phyloP scores from a whole-genome alignment of 92 coral and sea anemone species.

The Isaurus tuberculatus region DNA sequence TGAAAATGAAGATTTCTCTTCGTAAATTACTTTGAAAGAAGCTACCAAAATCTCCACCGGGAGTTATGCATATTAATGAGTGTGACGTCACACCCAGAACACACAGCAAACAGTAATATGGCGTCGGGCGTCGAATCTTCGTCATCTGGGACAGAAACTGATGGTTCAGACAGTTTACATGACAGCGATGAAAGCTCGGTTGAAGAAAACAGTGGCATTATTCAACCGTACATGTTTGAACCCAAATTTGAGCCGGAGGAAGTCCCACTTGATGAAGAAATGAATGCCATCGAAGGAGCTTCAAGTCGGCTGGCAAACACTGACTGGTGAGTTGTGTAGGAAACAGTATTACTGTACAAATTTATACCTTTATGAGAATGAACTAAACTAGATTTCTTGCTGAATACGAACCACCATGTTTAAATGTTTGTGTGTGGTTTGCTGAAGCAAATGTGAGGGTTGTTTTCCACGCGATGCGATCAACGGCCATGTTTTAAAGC shows the following conservation, averaged over 20 bases:
- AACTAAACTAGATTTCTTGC: slow-evolving; percentile 4
- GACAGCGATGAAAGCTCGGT: slow-evolving; percentile 3
- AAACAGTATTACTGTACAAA: not conserved
- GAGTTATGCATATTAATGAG: not conserved
- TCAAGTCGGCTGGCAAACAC: slow-evolving; percentile 11
- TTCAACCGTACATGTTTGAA: slow-evolving; percentile 9
- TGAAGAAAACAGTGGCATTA: not conserved
- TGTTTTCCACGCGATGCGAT: not conserved
- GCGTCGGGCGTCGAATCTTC: not conserved
- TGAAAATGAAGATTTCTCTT: too few species aligned
- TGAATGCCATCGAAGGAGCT: not conserved
- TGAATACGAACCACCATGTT: not conserved
- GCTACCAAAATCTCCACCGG: not conserved
- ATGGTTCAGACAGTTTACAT: slow-evolving; percentile 8
- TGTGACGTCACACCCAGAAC: slow-evolving; percentile 21
- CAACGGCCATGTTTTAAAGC: not conserved
- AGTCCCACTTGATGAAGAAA: not conserved
- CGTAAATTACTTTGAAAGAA: too few species aligned
- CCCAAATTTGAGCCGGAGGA: not conserved
- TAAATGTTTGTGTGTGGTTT: not conserved
- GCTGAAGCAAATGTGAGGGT: not conserved
- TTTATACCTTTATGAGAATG: not conserved
- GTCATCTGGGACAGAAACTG: not conserved
- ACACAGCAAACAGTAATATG: not conserved
- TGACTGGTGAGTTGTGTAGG: slow-evolving; percentile 19